Base-by-base conservation (phyloP, 2,888 invertebrate species). In the Elgonia sp. region DNA sequence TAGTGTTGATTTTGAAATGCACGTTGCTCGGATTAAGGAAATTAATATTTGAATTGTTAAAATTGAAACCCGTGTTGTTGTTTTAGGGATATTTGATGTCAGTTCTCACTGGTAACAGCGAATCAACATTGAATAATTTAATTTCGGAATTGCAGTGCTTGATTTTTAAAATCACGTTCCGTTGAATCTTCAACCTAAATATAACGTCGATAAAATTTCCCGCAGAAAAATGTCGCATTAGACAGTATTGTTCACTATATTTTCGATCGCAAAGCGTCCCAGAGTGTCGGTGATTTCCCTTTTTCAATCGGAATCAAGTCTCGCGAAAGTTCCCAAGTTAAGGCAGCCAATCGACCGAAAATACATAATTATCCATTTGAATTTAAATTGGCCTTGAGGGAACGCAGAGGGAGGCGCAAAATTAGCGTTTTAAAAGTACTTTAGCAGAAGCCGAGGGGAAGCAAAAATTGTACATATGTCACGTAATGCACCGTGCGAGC, bases 361-460 rank as follows among this genome's bases (percentile, higher is more conserved):
- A 37, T 55, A 73, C 21, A 82, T 89, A 91, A 92, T 92, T 92
- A 92, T 92, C 89, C 90, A 87, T 90, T 90, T 87, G 82, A 89
- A 91, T 90, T 92, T 88, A 89, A 91, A 92, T 91, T 90, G 91
- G 87, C 90, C 88, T 86, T 83, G 73, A 82, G 90, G 69, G 50
- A 29, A 29, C 29, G 29, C 29, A 29, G 29, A 29, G 86, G 90
- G 88, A 39, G 86, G 79, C 77, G 88, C 87, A 75, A 89, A 90
- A 90, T 90, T 89, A 87, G 83, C 89, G 87, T 87, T 89, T 87
- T 89, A 67, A 86, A 87, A 87, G 76, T 76, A 75, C 83, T 87
- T 84, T 73, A 20, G 57, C 42, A 50, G 62, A 29, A 12, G 39
- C 21, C 40, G 80, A 73, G 53, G 70, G 77, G 81, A 57, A 42